Percentiles rank a stretch among this genome's conserved stretches.
phyloP scores from a whole-genome alignment of 2,797 vertebrate species.

The Paratrypauchen microcephalus region DNA sequence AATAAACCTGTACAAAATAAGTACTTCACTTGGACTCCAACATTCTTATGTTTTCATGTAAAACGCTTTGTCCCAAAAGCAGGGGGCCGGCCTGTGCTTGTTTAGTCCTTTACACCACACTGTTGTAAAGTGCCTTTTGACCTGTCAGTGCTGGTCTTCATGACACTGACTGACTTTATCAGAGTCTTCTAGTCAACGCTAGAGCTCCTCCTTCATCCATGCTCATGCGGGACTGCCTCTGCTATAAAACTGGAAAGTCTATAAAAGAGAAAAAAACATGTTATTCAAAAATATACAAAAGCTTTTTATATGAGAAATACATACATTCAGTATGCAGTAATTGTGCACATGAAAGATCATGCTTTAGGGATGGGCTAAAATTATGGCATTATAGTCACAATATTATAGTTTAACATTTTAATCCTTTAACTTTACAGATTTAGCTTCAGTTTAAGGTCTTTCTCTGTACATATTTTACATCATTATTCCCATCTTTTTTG shows the following conservation, averaged over 20 bases:
- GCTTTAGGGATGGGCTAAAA: too few relatives aligned
- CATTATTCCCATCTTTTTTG: neutral
- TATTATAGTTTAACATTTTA: neutral
- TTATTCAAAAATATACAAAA: neutral
- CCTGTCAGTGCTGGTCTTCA: conserved; percentile 43
- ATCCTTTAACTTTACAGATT: too few relatives aligned
- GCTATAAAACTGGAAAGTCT: conserved; percentile 75
- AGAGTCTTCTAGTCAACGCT: conserved; percentile 36
- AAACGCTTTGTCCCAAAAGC: conserved; percentile 34
- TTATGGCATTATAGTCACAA: too few relatives aligned
- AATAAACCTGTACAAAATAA: conserved; percentile 58
- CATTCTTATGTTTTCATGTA: conserved; percentile 43
- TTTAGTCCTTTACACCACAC: conserved; percentile 47
- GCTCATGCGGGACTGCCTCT: conserved; percentile 36
- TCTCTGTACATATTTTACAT: neutral
- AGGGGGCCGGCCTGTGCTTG: conserved; percentile 42
- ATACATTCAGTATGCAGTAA: neutral
- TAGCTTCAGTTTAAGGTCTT: neutral
- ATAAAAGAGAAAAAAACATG: conserved; percentile 38
- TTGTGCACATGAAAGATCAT: neutral
- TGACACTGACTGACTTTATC: conserved; percentile 34
- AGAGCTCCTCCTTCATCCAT: conserved; percentile 36
- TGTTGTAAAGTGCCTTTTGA: conserved; percentile 59
- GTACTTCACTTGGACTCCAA: conserved; percentile 36
- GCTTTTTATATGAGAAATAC: neutral